A percentile compares a stretch with the other conserved stretches of the same genome.
These are phyloP conservation scores for Ailurus styani DNA, from an alignment of 2,113 vertebrate species.

Conservation along the genomic window DNA sequence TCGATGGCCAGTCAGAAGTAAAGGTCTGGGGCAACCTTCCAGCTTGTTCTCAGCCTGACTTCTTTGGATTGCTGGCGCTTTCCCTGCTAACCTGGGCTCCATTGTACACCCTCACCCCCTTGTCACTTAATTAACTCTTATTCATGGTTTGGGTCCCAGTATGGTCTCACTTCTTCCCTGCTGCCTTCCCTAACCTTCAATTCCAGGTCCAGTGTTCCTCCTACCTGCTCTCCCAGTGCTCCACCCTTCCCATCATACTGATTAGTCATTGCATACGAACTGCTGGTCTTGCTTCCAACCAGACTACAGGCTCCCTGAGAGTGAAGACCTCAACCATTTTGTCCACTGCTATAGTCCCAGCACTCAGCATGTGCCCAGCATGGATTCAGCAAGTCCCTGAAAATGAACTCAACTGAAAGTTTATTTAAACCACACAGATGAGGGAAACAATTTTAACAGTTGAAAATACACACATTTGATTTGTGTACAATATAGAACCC, in stretches of 20 bases:
- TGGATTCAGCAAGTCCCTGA: neutral
- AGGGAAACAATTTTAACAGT: neutral
- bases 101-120: rapidly evolving
- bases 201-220: neutral
- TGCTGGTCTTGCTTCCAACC: neutral
- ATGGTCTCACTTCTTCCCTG: neutral
- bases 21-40: neutral
- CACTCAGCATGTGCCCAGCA: neutral
- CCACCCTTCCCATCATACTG: neutral
- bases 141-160: neutral
- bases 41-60: neutral
- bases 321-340: neutral
- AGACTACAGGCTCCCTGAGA: neutral
- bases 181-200: neutral
- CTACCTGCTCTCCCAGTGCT: neutral
- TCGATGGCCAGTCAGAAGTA: neutral
- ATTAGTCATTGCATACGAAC: neutral
- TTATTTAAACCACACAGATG: neutral
- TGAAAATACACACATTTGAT: neutral
- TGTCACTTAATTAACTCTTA: neutral
- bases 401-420: neutral
- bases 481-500: neutral
- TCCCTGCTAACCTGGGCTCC: neutral
- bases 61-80: too few species aligned
- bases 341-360: neutral